Conservation (phyloP, 2,113 vertebrate species). For the Triplophysa siluroides region DNA sequence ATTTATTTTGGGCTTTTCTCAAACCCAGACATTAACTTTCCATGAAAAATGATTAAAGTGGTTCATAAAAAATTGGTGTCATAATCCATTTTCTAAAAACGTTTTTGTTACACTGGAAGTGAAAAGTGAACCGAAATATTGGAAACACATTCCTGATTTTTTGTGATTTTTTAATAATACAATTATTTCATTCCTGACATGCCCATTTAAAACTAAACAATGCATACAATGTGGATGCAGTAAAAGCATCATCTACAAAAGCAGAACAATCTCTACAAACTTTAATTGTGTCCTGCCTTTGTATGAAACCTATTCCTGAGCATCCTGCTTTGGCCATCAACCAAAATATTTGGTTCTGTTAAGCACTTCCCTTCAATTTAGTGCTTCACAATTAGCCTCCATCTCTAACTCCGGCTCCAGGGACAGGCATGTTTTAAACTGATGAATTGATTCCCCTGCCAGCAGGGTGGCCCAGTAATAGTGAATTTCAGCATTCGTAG, state of each 20-base stretch:
- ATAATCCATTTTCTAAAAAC: too few species aligned
- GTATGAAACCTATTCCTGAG: conserved; percentile 15
- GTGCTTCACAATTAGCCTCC: conserved; percentile 24
- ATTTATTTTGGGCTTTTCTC: too few species aligned
- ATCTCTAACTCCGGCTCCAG: background rate
- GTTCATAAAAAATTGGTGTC: too few species aligned
- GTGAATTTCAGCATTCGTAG: conserved; percentile 1
- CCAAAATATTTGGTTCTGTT: conserved; percentile 14
- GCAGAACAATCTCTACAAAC: background rate
- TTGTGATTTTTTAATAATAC: too few species aligned
- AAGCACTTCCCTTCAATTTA: conserved; percentile 13
- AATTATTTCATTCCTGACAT: background rate
- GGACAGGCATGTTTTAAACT: conserved; percentile 20
- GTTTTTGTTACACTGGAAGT: too few species aligned
- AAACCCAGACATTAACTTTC: too few species aligned
- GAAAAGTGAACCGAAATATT: too few species aligned
- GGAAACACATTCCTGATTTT: too few species aligned
- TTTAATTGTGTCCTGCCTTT: background rate
- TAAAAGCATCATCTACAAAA: background rate
- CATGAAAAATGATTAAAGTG: too few species aligned
- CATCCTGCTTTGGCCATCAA: conserved; percentile 6
- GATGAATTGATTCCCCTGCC: conserved; percentile 17
- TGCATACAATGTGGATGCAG: background rate
- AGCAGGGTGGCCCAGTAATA: conserved; percentile 17
- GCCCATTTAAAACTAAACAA: background rate